Evolutionary conservation across 2,888 invertebrate genomes (phyloP).

Genomic region (Trilocha varians): DNA sequence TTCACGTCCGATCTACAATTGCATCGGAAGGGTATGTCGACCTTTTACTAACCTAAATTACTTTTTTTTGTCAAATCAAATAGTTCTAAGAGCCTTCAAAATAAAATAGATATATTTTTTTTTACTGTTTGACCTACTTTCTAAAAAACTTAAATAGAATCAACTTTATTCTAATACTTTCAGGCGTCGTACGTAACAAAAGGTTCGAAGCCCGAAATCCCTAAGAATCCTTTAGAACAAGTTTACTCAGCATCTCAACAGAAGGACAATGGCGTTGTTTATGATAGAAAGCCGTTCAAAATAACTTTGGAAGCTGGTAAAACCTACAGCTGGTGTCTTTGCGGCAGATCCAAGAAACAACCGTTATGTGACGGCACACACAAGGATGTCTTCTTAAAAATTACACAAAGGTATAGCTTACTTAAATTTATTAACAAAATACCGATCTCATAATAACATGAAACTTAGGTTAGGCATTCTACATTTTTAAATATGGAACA

Average conservation of each 20-base stretch:
- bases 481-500: too few species aligned
- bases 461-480: too few species aligned
- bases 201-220: slow-evolving; percentile 71
- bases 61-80: too few species aligned
- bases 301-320: slow-evolving; percentile 81
- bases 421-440: too few species aligned
- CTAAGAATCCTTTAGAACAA: slow-evolving; percentile 76
- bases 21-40: background rate
- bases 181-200: slow-evolving; percentile 51
- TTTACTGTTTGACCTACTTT: too few species aligned
- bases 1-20: background rate
- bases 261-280: slow-evolving; percentile 81
- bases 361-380: slow-evolving; percentile 97
- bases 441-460: too few species aligned
- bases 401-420: slow-evolving; percentile 80
- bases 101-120: too few species aligned
- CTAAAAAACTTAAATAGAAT: background rate
- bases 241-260: slow-evolving; percentile 77
- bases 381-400: slow-evolving; percentile 81
- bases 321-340: slow-evolving; percentile 92
- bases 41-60: too few species aligned
- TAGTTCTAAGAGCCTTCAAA: too few species aligned
- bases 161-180: slow-evolving; percentile 10
- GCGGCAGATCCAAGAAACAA: slow-evolving; percentile 93
- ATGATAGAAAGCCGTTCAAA: slow-evolving; percentile 93